phyloP scores from a whole-genome alignment of 2,888 invertebrate species.

The Hypomecis atomaria region DNA sequence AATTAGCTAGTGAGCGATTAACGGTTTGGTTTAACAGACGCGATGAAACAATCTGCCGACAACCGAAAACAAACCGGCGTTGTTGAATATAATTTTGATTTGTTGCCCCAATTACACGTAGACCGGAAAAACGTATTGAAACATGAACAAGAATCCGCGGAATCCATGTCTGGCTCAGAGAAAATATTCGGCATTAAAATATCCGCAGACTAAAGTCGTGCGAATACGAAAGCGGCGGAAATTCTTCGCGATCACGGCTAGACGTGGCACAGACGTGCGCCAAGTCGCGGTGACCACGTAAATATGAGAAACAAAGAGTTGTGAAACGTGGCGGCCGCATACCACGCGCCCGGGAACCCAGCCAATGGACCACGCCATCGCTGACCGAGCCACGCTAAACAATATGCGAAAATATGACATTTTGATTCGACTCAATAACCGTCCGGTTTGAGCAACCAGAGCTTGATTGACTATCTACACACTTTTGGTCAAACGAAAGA shows the following conservation, averaged over 20 bases:
- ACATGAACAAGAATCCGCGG: slow-evolving; percentile 51
- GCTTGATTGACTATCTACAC: slow-evolving; percentile 4
- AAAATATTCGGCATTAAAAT: slow-evolving; percentile 67
- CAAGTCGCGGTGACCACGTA: slow-evolving; percentile 64
- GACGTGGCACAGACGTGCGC: slow-evolving; percentile 77
- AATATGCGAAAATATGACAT: slow-evolving; percentile 63
- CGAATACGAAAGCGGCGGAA: slow-evolving; percentile 73
- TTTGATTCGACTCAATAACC: slow-evolving; percentile 50
- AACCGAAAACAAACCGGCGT: neutral
- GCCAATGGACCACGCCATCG: slow-evolving; percentile 68
- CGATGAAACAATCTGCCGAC: slow-evolving; percentile 2
- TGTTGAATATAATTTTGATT: slow-evolving; percentile 21
- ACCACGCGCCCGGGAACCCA: slow-evolving; percentile 71
- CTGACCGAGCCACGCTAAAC: slow-evolving; percentile 57
- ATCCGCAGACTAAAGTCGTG: slow-evolving; percentile 68
- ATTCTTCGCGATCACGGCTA: slow-evolving; percentile 76
- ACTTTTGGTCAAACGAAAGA: neutral
- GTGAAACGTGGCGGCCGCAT: slow-evolving; percentile 76
- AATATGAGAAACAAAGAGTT: slow-evolving; percentile 74
- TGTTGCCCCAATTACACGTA: slow-evolving; percentile 20
- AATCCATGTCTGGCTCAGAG: slow-evolving; percentile 63
- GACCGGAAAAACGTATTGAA: slow-evolving; percentile 32
- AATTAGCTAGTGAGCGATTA: slow-evolving; percentile 24
- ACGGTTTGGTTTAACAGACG: slow-evolving; percentile 9
- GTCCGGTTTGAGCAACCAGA: slow-evolving; percentile 19